phyloP scores from a whole-genome alignment of 2,888 invertebrate species.

The Drosophila eohydei region DNA sequence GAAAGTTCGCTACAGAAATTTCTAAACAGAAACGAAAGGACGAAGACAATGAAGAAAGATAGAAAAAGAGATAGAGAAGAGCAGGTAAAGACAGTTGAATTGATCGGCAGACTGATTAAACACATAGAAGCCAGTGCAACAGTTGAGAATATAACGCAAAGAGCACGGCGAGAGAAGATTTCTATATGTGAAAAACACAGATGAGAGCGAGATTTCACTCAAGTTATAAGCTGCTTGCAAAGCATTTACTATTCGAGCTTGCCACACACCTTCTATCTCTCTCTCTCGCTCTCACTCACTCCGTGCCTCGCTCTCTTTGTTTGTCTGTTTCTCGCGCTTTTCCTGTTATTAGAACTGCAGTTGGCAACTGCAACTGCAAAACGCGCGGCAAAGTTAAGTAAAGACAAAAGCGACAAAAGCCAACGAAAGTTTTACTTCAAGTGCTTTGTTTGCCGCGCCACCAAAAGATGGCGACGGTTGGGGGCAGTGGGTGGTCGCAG shows the following conservation, averaged over 20 bases:
- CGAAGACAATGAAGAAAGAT: background rate
- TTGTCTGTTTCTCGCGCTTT: background rate
- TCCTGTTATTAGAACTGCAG: constrained; percentile 65
- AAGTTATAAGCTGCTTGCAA: background rate
- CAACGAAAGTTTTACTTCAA: constrained; percentile 71
- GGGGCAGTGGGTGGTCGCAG: background rate
- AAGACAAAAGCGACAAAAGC: constrained; percentile 77
- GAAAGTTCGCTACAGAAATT: no score
- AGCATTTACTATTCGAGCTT: constrained; percentile 2
- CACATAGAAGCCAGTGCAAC: background rate
- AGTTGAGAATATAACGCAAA: background rate
- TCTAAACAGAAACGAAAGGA: no score
- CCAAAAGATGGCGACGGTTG: background rate
- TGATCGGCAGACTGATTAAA: background rate
- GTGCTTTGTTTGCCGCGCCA: constrained; percentile 72
- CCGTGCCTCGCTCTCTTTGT: background rate
- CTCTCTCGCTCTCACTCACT: no score
- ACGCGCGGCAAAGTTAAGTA: constrained; percentile 64
- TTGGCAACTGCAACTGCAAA: constrained; percentile 65
- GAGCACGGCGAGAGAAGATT: background rate
- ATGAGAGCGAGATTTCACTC: no score
- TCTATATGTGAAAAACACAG: no score
- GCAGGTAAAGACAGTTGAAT: background rate
- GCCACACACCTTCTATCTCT: background rate
- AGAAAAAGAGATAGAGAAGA: background rate